These are phyloP conservation scores for Crotophaga sulcirostris DNA, from an alignment of 2,113 vertebrate genomes.

Conservation along the genomic window DNA sequence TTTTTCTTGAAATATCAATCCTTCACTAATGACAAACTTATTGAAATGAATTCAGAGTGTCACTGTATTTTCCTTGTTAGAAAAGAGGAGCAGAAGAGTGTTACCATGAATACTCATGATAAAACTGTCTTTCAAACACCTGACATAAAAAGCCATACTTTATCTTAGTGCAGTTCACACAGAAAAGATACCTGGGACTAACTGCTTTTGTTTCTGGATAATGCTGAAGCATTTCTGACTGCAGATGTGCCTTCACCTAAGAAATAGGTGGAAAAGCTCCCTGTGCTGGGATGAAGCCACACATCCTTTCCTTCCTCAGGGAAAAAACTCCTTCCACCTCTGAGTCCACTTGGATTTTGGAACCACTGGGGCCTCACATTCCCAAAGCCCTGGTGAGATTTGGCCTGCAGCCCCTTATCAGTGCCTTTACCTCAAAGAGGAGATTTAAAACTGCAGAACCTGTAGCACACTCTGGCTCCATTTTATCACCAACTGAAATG, in stretches of 20 bases:
- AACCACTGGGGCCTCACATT: background rate
- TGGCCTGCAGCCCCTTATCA: background rate
- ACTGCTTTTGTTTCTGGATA: background rate
- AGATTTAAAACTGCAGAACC: background rate
- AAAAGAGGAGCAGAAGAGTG: background rate
- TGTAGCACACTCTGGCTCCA: fast-evolving
- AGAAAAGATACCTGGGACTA: background rate
- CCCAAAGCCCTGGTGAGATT: background rate
- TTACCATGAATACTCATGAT: background rate
- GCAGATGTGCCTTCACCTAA: background rate
- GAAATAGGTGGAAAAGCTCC: background rate
- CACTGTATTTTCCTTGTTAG: background rate
- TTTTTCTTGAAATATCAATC: background rate
- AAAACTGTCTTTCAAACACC: background rate
- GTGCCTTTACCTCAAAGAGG: fast-evolving
- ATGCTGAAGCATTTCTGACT: fast-evolving
- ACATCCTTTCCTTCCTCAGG: background rate
- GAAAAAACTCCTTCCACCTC: background rate
- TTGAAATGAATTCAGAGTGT: background rate
- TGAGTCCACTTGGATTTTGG: background rate
- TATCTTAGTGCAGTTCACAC: background rate
- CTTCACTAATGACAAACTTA: background rate
- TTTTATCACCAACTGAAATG: background rate
- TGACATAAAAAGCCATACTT: background rate
- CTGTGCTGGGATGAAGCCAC: background rate